These are phyloP conservation scores for Rhingia campestris DNA, from an alignment of 2,888 invertebrate species.

Conservation along the genomic window DNA sequence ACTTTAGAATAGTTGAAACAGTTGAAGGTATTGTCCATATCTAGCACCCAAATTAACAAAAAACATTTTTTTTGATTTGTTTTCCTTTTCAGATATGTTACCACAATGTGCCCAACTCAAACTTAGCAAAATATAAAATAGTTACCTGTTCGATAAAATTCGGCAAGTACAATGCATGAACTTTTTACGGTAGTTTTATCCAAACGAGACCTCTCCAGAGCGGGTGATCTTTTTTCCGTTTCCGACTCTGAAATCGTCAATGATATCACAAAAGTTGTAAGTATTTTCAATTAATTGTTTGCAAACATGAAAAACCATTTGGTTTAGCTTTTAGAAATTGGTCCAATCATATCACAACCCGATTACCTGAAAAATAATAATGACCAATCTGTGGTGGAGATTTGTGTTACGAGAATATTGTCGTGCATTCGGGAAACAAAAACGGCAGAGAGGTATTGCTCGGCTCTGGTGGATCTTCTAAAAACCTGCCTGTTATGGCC, in stretches of 20 bases:
- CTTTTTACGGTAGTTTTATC: constrained; percentile 94
- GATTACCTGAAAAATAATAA: constrained; percentile 94
- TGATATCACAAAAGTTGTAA: constrained; percentile 92
- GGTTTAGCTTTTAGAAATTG: constrained; percentile 87
- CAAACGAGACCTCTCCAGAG: constrained; percentile 93
- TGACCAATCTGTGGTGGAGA: constrained; percentile 97
- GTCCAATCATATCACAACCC: constrained; percentile 91
- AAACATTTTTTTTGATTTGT: neutral
- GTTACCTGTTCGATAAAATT: constrained; percentile 7
- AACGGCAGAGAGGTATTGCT: constrained; percentile 92
- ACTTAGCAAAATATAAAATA: constrained; percentile 21
- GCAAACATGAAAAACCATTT: constrained; percentile 7
- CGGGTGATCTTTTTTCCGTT: constrained; percentile 95
- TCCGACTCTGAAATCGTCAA: constrained; percentile 93
- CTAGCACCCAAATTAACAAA: neutral
- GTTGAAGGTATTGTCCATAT: neutral
- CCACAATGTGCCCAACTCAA: constrained; percentile 31
- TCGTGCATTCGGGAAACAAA: constrained; percentile 94
- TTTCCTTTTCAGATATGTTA: constrained; percentile 16
- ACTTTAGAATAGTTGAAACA: constrained; percentile 5
- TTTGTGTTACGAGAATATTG: constrained; percentile 94
- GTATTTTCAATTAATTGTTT: constrained; percentile 77
- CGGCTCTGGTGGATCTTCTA: constrained; percentile 91
- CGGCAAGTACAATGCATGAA: constrained; percentile 89
- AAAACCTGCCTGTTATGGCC: constrained; percentile 95